Conservation (phyloP, 2,888 invertebrate species). For the Rhimphoctona megacephalus region DNA sequence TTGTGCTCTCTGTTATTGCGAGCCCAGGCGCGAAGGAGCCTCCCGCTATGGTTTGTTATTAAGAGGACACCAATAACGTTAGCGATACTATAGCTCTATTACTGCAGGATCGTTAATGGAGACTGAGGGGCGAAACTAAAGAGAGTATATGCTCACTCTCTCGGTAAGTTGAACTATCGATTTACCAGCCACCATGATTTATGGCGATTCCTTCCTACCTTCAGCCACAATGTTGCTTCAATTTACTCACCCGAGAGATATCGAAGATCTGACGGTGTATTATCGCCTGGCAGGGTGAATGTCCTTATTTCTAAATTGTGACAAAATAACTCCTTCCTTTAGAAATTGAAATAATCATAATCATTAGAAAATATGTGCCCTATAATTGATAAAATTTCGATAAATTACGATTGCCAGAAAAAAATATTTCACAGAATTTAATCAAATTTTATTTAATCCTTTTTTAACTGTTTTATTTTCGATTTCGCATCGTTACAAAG, state of each 20-base stretch:
- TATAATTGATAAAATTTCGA: not conserved
- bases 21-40: slow-evolving; percentile 63
- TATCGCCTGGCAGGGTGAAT: not conserved
- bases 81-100: slow-evolving; percentile 81
- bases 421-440: not conserved
- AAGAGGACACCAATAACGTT: slow-evolving; percentile 83
- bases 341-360: not conserved
- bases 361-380: not conserved
- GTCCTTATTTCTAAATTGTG: not conserved
- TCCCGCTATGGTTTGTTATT: slow-evolving; percentile 78
- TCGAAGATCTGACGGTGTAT: slow-evolving; percentile 1
- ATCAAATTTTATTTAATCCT: not conserved
- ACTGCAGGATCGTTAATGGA: slow-evolving; percentile 77
- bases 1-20: slow-evolving; percentile 77
- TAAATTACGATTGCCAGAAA: not conserved
- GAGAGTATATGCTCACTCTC: slow-evolving; percentile 46
- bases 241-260: slow-evolving; percentile 37
- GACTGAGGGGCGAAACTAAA: slow-evolving; percentile 36
- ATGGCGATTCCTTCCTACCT: slow-evolving; percentile 72
- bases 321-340: not conserved
- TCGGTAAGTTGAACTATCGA: slow-evolving; percentile 79
- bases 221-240: slow-evolving; percentile 36
- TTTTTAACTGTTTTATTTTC: not conserved
- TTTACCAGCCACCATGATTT: slow-evolving; percentile 77
- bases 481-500: not conserved